Evolutionary conservation across 2,113 vertebrate species (phyloP).

Genomic region (Gallinago media): DNA sequence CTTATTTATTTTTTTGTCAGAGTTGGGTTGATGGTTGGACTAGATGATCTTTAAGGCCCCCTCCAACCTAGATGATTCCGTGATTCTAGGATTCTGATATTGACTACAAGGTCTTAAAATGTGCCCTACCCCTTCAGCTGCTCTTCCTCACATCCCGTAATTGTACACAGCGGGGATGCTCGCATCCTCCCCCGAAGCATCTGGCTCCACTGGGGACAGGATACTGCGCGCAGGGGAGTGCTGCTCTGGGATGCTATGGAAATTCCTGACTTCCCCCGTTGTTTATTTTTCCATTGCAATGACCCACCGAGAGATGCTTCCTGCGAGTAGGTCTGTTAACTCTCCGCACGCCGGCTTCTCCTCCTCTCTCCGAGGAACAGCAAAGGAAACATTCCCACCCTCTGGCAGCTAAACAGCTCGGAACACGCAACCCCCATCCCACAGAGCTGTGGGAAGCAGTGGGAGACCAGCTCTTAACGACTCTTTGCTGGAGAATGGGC

Average conservation of each 20-base stretch:
- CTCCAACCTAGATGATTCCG: too few relatives aligned
- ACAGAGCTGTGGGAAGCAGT: too few relatives aligned
- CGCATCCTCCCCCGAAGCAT: background rate
- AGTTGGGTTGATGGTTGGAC: too few relatives aligned
- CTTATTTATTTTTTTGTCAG: too few relatives aligned
- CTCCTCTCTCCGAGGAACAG: background rate
- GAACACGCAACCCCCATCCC: background rate
- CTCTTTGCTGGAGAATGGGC: slow-evolving; percentile 19
- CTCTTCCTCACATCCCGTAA: background rate
- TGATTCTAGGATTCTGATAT: background rate
- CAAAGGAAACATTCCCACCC: background rate
- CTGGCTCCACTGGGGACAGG: slow-evolving; percentile 11
- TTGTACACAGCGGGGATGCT: background rate
- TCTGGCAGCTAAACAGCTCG: background rate
- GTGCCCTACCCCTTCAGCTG: background rate
- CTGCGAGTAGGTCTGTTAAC: slow-evolving; percentile 22
- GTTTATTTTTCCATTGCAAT: slow-evolving; percentile 52
- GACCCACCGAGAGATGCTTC: slow-evolving; percentile 39
- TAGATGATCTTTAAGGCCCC: too few relatives aligned
- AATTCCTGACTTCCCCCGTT: slow-evolving; percentile 39
- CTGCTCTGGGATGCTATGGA: slow-evolving; percentile 15
- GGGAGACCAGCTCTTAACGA: background rate
- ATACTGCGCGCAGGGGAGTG: background rate
- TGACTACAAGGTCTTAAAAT: background rate
- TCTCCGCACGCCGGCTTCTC: background rate